Evolutionary conservation across 2,113 vertebrate genomes (phyloP), one percentile per base, ranked within the genome.

Genomic region (Sinocyclocheilus maitianheensis): DNA sequence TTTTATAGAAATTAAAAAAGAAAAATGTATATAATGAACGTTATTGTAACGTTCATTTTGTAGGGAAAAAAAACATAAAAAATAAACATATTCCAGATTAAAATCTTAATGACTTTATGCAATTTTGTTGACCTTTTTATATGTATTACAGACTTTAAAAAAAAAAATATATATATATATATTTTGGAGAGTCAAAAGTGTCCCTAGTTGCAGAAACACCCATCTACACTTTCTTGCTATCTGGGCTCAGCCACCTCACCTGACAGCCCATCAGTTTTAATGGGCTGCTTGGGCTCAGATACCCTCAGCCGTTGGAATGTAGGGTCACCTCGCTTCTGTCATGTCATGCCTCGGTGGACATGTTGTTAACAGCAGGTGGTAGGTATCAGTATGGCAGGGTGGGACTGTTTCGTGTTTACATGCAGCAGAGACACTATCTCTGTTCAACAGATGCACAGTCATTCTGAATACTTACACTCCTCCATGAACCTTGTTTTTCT

Each of bases 201-300:
- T 8, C 43, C 8, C 0, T 43, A 8, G 43, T 43, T 43, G 43
- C 43, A 43, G 43, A 43, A 43, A 43, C 43, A 43, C 43, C 43
- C 43, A 51, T 51, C 43, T 20, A 26, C 3, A 65, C 37, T 34
- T 67, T 81, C 77, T 67, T 81, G 22, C 58, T 79, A 13, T 77
- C 51, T 46, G n/a, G 46, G 20, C 34, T 53, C 30, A 71, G 75
- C 16, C 14, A 40, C 30, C 78, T 58, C 62, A 34, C 30, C 72
- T 77, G 51, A 77, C 60, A 85, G 78, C 43, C 53, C 55, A 72
- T 79, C 60, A 77, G 13, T 30, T 83, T 85, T 83, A 88, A 83
- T 51, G 69, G 34, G 51, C 34, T 37, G 34, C 2, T 58, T 80
- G 48, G 7, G 46, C 34, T 71, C 63, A 46, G 51, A 58, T 30